Conservation (phyloP, 2,797 vertebrate genomes). For the Eospalax fontanierii region DNA sequence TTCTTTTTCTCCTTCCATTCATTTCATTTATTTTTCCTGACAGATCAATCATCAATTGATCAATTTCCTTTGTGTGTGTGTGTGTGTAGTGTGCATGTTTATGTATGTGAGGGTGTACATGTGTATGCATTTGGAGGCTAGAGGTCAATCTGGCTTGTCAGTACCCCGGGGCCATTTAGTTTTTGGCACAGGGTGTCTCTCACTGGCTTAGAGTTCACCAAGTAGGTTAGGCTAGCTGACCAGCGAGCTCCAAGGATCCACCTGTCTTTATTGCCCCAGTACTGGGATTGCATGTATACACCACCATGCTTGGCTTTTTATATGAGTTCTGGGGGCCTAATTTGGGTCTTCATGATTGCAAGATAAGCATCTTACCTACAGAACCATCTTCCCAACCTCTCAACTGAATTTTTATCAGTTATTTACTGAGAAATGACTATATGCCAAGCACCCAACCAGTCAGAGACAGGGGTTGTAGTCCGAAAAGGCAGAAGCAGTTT, state of each 20-base stretch:
- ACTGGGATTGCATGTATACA: not conserved
- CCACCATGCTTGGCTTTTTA: not conserved
- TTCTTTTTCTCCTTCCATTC: not conserved
- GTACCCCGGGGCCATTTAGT: not conserved
- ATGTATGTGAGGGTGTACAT: no score
- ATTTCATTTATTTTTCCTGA: not conserved
- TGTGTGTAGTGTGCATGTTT: not conserved
- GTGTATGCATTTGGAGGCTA: not conserved
- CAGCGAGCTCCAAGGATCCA: not conserved
- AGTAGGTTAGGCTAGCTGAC: not conserved
- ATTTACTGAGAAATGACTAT: not conserved
- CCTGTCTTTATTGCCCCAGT: no score
- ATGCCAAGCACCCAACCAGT: not conserved
- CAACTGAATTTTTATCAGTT: not conserved
- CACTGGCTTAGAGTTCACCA: not conserved
- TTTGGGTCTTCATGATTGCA: not conserved
- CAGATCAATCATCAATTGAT: not conserved
- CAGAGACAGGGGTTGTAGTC: not conserved
- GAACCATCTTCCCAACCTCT: not conserved
- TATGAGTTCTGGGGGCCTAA: not conserved
- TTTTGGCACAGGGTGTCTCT: not conserved
- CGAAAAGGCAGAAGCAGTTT: not conserved
- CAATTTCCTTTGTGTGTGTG: not conserved
- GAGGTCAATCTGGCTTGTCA: not conserved
- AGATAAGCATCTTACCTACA: not conserved